Percentiles rank a stretch among this genome's conserved stretches.
Evolutionary conservation across 1,140 invertebrate genomes (phyloP).

Genomic region (Oryzaephilus surinamensis): DNA sequence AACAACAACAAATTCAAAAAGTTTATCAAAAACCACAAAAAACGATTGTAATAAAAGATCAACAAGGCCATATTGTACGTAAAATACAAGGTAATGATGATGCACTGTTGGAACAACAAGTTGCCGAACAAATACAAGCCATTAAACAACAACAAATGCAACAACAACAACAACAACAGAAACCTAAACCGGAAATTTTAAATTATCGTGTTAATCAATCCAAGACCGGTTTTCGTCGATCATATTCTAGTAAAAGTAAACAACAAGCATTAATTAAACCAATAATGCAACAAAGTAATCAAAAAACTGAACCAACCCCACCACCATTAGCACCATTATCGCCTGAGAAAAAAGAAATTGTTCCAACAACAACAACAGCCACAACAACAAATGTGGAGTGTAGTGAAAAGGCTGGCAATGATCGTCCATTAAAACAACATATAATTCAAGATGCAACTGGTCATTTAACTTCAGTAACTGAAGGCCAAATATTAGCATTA

Average conservation of each 20-base stretch:
- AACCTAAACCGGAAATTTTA: constrained; percentile 4
- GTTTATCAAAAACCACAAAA: constrained; percentile 18
- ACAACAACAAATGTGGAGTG: constrained; percentile 9
- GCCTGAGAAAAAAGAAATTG: constrained; percentile 18
- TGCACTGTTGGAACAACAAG: constrained; percentile 28
- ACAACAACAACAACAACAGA: not conserved
- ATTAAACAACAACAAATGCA: constrained; percentile 20
- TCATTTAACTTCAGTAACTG: constrained; percentile 37
- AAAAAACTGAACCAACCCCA: constrained; percentile 3
- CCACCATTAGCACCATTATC: constrained; percentile 20
- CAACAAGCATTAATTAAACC: constrained; percentile 1
- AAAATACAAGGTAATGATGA: constrained; percentile 25
- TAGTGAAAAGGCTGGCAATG: constrained; percentile 19
- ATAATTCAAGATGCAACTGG: constrained; percentile 33
- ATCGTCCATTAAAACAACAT: constrained; percentile 31
- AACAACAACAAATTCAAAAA: constrained; percentile 11
- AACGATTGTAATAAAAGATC: constrained; percentile 29
- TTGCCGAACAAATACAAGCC: constrained; percentile 32
- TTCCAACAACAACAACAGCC: constrained; percentile 3
- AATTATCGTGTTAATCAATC: not conserved
- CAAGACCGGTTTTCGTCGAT: constrained; percentile 10
- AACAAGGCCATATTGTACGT: constrained; percentile 29
- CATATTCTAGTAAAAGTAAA: constrained; percentile 13
- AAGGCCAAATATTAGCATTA: constrained; percentile 54
- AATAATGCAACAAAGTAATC: constrained; percentile 1